phyloP scores from a whole-genome alignment of 2,113 vertebrate genomes.

The Aptenodytes forsteri region DNA sequence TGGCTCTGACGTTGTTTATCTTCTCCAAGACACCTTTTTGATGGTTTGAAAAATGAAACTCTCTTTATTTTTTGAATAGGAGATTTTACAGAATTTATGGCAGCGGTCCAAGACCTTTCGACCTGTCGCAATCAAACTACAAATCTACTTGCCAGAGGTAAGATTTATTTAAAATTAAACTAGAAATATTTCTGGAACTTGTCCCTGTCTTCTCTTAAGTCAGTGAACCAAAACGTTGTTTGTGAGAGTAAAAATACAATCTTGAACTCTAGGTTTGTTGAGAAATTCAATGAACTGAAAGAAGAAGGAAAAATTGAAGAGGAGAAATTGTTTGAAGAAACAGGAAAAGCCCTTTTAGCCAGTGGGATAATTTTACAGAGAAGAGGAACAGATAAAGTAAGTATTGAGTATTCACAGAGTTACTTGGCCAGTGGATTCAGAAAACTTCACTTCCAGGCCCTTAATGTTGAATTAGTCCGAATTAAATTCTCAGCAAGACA shows the following conservation, averaged over 20 bases:
- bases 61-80: slow-evolving; percentile 59
- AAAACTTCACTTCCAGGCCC: background rate
- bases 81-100: slow-evolving; percentile 86
- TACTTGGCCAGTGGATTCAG: background rate
- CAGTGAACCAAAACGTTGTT: fast-evolving
- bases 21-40: fast-evolving
- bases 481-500: background rate
- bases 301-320: slow-evolving; percentile 75
- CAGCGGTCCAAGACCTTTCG: slow-evolving; percentile 74
- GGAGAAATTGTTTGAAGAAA: slow-evolving; percentile 82
- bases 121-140: slow-evolving; percentile 80
- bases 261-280: slow-evolving; percentile 83
- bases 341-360: slow-evolving; percentile 83
- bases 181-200: too few species aligned
- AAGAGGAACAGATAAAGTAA: slow-evolving; percentile 73
- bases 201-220: fast-evolving
- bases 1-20: fast-evolving
- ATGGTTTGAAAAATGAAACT: background rate
- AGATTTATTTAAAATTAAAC: background rate
- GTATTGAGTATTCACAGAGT: slow-evolving; percentile 7
- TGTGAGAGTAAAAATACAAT: background rate
- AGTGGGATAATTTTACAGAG: slow-evolving; percentile 82
- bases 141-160: slow-evolving; percentile 88
- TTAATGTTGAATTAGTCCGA: background rate
- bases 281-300: slow-evolving; percentile 84